Evolutionary conservation across 2,113 vertebrate genomes (phyloP), one percentile per base, ranked within the genome.

Genomic region (Pelmatolapia mariae): DNA sequence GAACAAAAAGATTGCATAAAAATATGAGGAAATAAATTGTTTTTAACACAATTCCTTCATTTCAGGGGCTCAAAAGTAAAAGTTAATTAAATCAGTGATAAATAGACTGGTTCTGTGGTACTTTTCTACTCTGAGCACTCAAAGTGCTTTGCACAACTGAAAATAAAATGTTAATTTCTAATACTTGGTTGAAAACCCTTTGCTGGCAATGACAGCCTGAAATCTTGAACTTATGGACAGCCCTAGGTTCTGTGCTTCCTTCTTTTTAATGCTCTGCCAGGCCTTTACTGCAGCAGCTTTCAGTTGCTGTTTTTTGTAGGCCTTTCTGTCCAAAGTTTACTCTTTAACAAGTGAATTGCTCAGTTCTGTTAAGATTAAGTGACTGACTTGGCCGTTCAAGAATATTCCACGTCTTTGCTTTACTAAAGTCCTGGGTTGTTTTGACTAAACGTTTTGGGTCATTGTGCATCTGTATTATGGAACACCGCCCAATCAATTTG

Each of bases 401-500:
- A 66, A 66, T 66, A 66, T 36, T 36, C 61, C 61, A 0, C 18
- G 0, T 63, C 59, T 33, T 63, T 63, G 29, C 1, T 63, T 36
- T 19, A 19, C 6, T 63, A 33, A 63, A 33, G 16, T 36, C 61
- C 18, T 12, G 59, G 59, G 31, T 63, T n/a, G 61, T 4, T 66
- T 36, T 66, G 61, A 12, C 31, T n/a, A n/a, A 38, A 66, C 2
- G 6, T 66, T 66, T 66, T 63, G 29, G 29, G 59, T 63, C 33
- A 38, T 66, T 66, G 31, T 66, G 18, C 61, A 66, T 38, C 18
- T 13, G 18, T 66, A 38, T 66, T 66, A 66, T 66, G 10, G 4
- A 66, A 0, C 0, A n/a, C 61, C 6, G 1, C 61, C 61, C 0
- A 66, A 38, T 66, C 61, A 66, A 38, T 38, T 66, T 66, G 29